Percentiles rank a stretch among this genome's conserved stretches.
These are phyloP conservation scores for Carollia perspicillata DNA, from an alignment of 2,113 vertebrate genomes.

Conservation along the genomic window DNA sequence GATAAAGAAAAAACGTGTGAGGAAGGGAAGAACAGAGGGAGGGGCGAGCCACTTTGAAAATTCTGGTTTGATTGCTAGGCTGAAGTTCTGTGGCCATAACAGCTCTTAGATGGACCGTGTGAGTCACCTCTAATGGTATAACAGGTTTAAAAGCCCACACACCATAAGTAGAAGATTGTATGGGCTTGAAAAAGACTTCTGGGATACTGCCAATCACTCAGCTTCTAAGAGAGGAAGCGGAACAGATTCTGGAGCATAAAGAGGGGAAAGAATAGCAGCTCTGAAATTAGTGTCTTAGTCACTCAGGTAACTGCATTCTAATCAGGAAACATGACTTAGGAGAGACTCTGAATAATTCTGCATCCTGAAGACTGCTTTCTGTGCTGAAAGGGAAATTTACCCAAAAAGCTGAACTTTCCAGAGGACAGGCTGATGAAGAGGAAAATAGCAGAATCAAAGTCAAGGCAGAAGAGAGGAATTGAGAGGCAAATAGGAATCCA, in stretches of 20 bases:
- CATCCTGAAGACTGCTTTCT: background rate
- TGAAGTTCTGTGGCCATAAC: background rate
- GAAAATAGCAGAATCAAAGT: background rate
- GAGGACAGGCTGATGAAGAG: background rate
- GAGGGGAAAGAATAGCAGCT: background rate
- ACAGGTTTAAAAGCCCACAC: background rate
- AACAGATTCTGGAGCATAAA: background rate
- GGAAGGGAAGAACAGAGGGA: background rate
- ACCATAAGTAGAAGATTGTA: background rate
- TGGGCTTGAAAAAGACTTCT: background rate
- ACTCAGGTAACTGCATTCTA: background rate
- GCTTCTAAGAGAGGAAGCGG: background rate
- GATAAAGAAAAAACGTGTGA: background rate
- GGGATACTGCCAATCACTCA: background rate
- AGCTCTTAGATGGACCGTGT: background rate
- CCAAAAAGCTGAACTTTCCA: background rate
- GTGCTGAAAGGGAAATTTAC: background rate
- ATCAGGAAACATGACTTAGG: background rate
- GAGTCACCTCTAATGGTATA: background rate
- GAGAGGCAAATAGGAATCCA: background rate
- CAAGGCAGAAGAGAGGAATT: background rate
- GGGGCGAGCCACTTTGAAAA: background rate
- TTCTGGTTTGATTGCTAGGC: background rate
- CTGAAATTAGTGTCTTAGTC: conserved; percentile 9
- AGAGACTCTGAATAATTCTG: background rate